Percentiles rank a stretch among this genome's conserved stretches.
These are phyloP conservation scores for Oreochromis mossambicus DNA, from an alignment of 2,797 vertebrate genomes.

Conservation along the genomic window DNA sequence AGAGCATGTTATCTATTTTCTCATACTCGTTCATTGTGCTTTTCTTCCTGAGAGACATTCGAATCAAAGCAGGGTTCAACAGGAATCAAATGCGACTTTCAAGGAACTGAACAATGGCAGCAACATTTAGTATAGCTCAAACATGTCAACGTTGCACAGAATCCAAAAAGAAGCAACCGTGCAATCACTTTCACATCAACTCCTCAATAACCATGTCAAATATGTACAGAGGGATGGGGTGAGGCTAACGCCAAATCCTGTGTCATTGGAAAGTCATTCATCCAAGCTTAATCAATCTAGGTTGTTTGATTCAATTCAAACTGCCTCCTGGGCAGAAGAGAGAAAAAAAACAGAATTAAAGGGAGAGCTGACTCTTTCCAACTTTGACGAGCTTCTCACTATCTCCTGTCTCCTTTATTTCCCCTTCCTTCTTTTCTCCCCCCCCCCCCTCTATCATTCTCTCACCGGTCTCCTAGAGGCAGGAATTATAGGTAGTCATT, in stretches of 20 bases:
- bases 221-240: slow-evolving; percentile 52
- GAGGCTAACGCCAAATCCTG: slow-evolving; percentile 43
- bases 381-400: slow-evolving; percentile 58
- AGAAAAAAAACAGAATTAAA: slow-evolving; percentile 42
- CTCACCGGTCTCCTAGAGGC: slow-evolving; percentile 55
- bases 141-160: slow-evolving; percentile 22
- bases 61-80: slow-evolving; percentile 43
- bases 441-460: not conserved
- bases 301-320: slow-evolving; percentile 72
- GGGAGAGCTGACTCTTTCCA: slow-evolving; percentile 54
- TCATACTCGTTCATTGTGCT: slow-evolving; percentile 55
- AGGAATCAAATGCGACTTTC: slow-evolving; percentile 51
- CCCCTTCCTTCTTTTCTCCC: not conserved
- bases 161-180: slow-evolving; percentile 31
- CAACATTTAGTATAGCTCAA: slow-evolving; percentile 15
- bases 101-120: slow-evolving; percentile 36
- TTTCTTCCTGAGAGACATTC: slow-evolving; percentile 28
- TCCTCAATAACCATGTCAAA: slow-evolving; percentile 59
- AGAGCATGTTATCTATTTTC: slow-evolving; percentile 68
- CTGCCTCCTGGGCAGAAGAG: slow-evolving; percentile 54
- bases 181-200: slow-evolving; percentile 50
- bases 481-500: slow-evolving; percentile 77
- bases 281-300: slow-evolving; percentile 72
- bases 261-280: slow-evolving; percentile 72
- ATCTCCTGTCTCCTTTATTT: slow-evolving; percentile 40